phyloP scores from a whole-genome alignment of 2,113 vertebrate genomes.

The Dicaeum eximium region DNA sequence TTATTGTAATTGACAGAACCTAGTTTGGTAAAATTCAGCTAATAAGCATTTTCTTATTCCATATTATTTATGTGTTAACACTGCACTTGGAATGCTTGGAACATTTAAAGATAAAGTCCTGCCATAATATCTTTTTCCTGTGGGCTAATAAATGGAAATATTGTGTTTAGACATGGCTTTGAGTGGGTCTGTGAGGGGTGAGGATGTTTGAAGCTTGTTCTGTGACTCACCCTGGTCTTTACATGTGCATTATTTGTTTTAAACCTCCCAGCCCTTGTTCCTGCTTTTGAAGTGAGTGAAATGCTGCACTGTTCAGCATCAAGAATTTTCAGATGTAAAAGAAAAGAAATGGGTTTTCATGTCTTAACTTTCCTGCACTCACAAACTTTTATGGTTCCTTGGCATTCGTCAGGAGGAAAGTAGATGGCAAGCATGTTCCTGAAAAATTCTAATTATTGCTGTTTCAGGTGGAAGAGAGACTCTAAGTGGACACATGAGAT shows the following conservation, averaged over 20 bases:
- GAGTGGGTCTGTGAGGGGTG: background rate
- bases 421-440: constrained; percentile 1
- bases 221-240: background rate
- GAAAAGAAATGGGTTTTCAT: background rate
- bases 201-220: background rate
- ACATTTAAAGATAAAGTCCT: background rate
- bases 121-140: background rate
- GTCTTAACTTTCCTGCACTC: constrained; percentile 5
- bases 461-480: constrained; percentile 48
- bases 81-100: background rate
- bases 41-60: background rate
- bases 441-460: constrained; percentile 39
- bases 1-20: background rate
- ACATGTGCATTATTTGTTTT: background rate
- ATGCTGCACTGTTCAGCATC: background rate
- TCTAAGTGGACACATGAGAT: constrained; percentile 32
- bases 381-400: constrained; percentile 44
- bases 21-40: background rate
- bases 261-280: background rate
- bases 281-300: constrained; percentile 6
- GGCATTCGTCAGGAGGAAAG: background rate
- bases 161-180: background rate
- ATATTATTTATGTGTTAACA: background rate
- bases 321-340: constrained; percentile 28
- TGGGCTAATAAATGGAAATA: background rate